Percentiles rank a stretch among this genome's conserved stretches.
Conservation (phyloP, 1,140 invertebrate species). For the Sogatella furcifera region DNA sequence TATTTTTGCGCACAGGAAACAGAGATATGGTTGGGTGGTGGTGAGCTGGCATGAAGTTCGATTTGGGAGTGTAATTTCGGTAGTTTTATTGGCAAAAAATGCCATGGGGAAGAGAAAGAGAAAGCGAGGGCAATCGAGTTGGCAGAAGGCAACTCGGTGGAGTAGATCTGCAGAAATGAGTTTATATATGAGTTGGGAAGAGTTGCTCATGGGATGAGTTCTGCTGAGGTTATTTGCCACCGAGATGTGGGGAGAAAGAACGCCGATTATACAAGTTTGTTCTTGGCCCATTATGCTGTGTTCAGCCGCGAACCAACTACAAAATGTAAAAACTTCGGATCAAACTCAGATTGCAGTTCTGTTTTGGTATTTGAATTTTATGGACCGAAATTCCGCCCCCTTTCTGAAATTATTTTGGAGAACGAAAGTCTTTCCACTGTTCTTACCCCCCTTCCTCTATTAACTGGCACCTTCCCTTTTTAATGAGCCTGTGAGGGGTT, state of each 20-base stretch:
- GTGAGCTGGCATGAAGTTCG: no score
- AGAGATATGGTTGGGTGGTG: no score
- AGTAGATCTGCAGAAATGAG: neutral
- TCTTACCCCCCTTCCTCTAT: neutral
- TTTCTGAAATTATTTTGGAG: neutral
- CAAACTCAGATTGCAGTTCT: neutral
- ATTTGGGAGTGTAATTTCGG: no score
- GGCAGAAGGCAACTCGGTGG: no score
- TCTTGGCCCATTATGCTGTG: neutral
- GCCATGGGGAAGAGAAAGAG: no score
- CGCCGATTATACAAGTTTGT: neutral
- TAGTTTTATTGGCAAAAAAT: no score
- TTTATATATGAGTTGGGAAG: neutral
- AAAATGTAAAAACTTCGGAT: neutral
- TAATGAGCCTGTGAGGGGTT: constrained; percentile 1
- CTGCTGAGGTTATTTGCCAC: neutral
- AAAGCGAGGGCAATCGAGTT: no score
- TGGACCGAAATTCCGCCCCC: constrained; percentile 1
- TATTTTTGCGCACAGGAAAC: no score
- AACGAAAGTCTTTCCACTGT: neutral
- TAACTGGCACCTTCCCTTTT: no score
- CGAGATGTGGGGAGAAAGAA: neutral
- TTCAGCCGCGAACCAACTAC: neutral
- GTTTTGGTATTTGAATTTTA: constrained; percentile 4
- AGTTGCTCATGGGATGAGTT: neutral